These are phyloP conservation scores for Rutpela maculata DNA, from an alignment of 2,888 invertebrate genomes.

Conservation along the genomic window DNA sequence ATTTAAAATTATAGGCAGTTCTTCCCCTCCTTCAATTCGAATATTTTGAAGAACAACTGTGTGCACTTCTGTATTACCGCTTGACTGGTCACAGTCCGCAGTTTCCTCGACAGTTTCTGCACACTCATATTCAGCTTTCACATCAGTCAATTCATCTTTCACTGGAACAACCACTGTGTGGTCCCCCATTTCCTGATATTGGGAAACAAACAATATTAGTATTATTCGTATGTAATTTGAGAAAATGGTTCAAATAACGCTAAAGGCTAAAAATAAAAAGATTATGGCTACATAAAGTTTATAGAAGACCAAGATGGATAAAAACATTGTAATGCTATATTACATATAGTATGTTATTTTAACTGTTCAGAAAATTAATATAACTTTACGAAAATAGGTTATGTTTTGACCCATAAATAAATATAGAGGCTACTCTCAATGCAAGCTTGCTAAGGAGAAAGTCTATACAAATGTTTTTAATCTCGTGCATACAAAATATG, in stretches of 20 bases:
- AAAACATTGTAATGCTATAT: background rate
- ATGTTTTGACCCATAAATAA: conserved; percentile 19
- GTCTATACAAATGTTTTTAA: conserved; percentile 41
- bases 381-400: conserved; percentile 18
- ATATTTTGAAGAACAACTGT: conserved; percentile 64
- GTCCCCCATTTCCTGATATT: conserved; percentile 44
- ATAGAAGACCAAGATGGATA: too few species aligned
- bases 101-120: conserved; percentile 26
- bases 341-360: background rate
- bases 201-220: background rate
- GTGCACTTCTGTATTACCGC: conserved; percentile 31
- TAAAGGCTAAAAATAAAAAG: background rate
- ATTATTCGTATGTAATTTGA: too few species aligned
- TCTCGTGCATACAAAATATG: conserved; percentile 4
- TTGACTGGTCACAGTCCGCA: conserved; percentile 26
- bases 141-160: conserved; percentile 41
- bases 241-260: background rate
- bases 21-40: conserved; percentile 47
- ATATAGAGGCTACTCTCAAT: conserved; percentile 49
- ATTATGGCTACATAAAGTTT: background rate
- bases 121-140: conserved; percentile 40
- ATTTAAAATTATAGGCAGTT: conserved; percentile 60
- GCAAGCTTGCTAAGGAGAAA: conserved; percentile 54
- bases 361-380: background rate
- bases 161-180: conserved; percentile 28